Evolutionary conservation across 2,888 invertebrate genomes (phyloP).

Genomic region (Eupithecia tripunctaria): DNA sequence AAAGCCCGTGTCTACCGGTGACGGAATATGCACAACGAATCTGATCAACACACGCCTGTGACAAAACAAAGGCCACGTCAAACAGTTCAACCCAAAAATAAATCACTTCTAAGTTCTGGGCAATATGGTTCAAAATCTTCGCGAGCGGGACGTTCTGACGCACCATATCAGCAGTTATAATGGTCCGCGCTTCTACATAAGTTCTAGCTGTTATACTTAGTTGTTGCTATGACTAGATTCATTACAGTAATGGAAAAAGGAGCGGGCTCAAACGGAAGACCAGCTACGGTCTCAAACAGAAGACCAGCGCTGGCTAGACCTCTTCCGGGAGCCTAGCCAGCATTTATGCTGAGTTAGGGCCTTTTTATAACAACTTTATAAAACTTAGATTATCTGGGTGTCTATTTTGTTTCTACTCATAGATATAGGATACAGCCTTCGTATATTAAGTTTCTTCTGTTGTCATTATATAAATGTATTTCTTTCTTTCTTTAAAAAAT

Average conservation of each 20-base stretch:
- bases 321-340: no score
- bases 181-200: constrained; percentile 12
- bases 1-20: constrained; percentile 85
- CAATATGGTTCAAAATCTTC: constrained; percentile 59
- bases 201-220: not conserved
- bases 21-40: constrained; percentile 85
- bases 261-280: no score
- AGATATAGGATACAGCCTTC: no score
- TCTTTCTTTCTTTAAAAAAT: no score
- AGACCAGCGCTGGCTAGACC: no score
- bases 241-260: not conserved
- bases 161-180: constrained; percentile 14
- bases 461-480: no score
- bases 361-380: no score
- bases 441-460: no score
- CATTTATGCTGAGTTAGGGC: no score
- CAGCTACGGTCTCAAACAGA: no score
- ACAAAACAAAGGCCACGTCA: constrained; percentile 74
- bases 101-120: constrained; percentile 55
- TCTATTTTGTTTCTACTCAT: no score
- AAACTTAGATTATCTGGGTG: no score
- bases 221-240: not conserved
- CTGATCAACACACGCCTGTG: constrained; percentile 81
- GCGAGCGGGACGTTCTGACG: constrained; percentile 20
- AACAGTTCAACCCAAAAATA: constrained; percentile 51